These are phyloP conservation scores for Psophia crepitans DNA, from an alignment of 2,113 vertebrate genomes.

Conservation along the genomic window DNA sequence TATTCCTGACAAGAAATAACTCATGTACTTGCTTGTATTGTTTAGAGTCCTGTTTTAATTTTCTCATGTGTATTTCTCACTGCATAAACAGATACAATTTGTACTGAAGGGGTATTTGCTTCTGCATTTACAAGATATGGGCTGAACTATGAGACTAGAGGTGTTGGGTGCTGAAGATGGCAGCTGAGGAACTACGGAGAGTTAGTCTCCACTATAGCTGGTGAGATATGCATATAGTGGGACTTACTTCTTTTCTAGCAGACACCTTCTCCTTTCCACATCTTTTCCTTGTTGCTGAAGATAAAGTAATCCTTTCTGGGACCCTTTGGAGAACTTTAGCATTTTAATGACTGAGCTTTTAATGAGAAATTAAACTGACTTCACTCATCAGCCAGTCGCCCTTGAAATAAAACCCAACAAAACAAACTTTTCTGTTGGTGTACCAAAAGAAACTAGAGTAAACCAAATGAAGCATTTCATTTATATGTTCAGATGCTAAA, in stretches of 20 bases:
- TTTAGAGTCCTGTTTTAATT: background rate
- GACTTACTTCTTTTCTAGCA: background rate
- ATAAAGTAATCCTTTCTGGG: background rate
- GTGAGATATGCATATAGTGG: accelerated
- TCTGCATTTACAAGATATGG: background rate
- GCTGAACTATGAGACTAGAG: background rate
- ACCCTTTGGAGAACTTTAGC: background rate
- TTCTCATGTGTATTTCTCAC: background rate
- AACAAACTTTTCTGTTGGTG: background rate
- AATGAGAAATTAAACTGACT: background rate
- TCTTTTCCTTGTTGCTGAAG: background rate
- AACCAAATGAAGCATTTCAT: background rate
- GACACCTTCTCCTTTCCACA: background rate
- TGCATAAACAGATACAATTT: background rate
- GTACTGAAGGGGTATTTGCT: background rate
- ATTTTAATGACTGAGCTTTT: background rate
- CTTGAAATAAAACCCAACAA: background rate
- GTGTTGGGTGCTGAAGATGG: background rate
- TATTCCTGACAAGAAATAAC: background rate
- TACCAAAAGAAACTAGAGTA: background rate
- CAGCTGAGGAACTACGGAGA: background rate
- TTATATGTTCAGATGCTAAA: background rate
- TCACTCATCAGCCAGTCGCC: background rate
- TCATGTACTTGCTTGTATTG: background rate
- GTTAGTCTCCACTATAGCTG: background rate